A percentile compares a stretch with the other conserved stretches of the same genome.
phyloP scores from a whole-genome alignment of 2,888 invertebrate species.

The Epistrophella euchroma region DNA sequence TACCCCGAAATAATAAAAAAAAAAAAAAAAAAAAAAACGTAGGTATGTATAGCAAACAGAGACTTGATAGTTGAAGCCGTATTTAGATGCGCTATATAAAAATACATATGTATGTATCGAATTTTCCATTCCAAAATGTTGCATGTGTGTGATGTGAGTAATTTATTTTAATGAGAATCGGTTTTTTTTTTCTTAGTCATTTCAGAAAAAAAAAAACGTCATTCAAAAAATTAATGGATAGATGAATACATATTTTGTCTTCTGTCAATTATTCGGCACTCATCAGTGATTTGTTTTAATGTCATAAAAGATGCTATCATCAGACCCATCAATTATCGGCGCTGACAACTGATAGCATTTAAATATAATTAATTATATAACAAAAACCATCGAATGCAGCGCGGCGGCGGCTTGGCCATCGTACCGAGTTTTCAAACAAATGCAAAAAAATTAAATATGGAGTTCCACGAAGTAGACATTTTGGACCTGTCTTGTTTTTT shows the following conservation, averaged over 20 bases:
- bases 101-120: conserved; percentile 46
- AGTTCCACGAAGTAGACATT: conserved; percentile 59
- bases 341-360: conserved; percentile 66
- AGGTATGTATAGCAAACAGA: background rate
- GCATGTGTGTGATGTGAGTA: conserved; percentile 56
- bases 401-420: background rate
- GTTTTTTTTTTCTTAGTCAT: conserved; percentile 55
- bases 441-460: conserved; percentile 34
- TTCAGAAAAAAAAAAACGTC: background rate
- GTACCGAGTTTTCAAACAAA: conserved; percentile 16
- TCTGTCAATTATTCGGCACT: conserved; percentile 58
- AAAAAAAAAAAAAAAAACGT: background rate
- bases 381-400: background rate
- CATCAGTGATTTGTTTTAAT: conserved; percentile 37
- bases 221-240: background rate
- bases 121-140: conserved; percentile 58
- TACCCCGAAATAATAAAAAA: conserved; percentile 45
- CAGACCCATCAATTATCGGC: conserved; percentile 72
- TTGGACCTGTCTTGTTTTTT: conserved; percentile 38
- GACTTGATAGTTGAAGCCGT: conserved; percentile 28
- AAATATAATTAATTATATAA: conserved; percentile 58
- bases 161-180: conserved; percentile 58
- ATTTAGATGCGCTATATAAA: conserved; percentile 3
- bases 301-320: conserved; percentile 64
- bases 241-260: conserved; percentile 47